Evolutionary conservation across 2,888 invertebrate genomes (phyloP), one percentile per base, ranked within the genome.

Genomic region (Mantis religiosa): DNA sequence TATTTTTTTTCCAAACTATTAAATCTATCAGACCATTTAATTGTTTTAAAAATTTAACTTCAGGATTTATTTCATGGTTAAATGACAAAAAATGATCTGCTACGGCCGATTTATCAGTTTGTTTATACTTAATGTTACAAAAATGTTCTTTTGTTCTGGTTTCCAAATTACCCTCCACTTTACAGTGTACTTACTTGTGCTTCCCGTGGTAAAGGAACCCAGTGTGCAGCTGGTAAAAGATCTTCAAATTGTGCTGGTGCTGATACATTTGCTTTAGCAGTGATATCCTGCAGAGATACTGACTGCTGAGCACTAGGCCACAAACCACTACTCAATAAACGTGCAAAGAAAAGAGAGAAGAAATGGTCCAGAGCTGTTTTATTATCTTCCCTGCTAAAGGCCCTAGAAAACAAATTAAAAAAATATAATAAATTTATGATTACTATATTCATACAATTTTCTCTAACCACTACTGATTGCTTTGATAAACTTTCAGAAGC

Each of bases 131-230:
- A n/a, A n/a, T n/a, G n/a, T n/a, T n/a, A n/a, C n/a, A n/a, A n/a
- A n/a, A n/a, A n/a, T n/a, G n/a, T n/a, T n/a, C n/a, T n/a, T n/a
- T n/a, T n/a, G n/a, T n/a, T n/a, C n/a, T n/a, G n/a, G n/a, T n/a
- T n/a, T n/a, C n/a, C n/a, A n/a, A n/a, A n/a, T n/a, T n/a, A n/a
- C n/a, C n/a, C n/a, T n/a, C n/a, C n/a, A n/a, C n/a, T n/a, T n/a
- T 30, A 30, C 30, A 25, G 28, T 14, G 12, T 12, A 47, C 82
- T 41, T 89, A 91, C 91, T 91, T 96, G 96, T 0, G 96, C 96
- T 92, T 97, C 97, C 91, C 96, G 95, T 0, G 97, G 97, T 90
- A 97, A 92, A 15, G 95, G 94, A 25, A 97, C 93, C 88, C 94
- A 94, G 91, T 95, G 95, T 2, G 96, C 95, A n/a, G 95, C 95